Conservation (phyloP, 1,140 invertebrate genomes). For the Apis dorsata region DNA sequence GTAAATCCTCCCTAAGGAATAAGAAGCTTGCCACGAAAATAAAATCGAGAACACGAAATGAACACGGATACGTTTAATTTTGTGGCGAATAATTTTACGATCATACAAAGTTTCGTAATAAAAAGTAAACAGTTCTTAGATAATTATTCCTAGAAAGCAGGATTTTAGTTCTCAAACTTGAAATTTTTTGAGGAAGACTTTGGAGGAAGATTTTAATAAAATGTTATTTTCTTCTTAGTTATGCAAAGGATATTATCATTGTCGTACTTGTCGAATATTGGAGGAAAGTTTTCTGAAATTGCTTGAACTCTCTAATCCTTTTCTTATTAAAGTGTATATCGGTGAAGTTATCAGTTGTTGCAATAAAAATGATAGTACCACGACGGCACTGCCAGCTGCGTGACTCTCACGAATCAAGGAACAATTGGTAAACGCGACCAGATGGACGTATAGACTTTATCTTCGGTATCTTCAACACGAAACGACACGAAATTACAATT, state of each 20-base stretch:
- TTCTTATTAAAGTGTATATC: neutral
- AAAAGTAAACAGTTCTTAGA: too few relatives aligned
- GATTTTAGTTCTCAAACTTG: too few relatives aligned
- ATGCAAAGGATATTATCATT: neutral
- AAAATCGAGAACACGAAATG: neutral
- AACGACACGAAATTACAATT: neutral
- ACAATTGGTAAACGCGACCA: slow-evolving; percentile 15
- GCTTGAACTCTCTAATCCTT: slow-evolving; percentile 5
- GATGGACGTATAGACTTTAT: neutral
- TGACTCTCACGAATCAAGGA: slow-evolving; percentile 45
- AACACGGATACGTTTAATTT: neutral
- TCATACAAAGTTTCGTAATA: too few relatives aligned
- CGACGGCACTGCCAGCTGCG: slow-evolving; percentile 47
- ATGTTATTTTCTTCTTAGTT: neutral
- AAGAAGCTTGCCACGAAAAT: neutral
- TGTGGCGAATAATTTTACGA: too few relatives aligned
- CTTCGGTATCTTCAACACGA: neutral
- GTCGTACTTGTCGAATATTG: neutral
- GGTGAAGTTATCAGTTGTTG: slow-evolving; percentile 13
- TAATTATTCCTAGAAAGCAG: too few relatives aligned
- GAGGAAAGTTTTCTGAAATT: slow-evolving; percentile 20
- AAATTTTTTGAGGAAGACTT: too few relatives aligned
- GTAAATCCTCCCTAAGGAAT: neutral
- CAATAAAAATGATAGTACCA: slow-evolving; percentile 30
- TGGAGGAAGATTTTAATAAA: too few relatives aligned